Conservation (phyloP, 2,888 invertebrate species). For the Epinotia ramella region DNA sequence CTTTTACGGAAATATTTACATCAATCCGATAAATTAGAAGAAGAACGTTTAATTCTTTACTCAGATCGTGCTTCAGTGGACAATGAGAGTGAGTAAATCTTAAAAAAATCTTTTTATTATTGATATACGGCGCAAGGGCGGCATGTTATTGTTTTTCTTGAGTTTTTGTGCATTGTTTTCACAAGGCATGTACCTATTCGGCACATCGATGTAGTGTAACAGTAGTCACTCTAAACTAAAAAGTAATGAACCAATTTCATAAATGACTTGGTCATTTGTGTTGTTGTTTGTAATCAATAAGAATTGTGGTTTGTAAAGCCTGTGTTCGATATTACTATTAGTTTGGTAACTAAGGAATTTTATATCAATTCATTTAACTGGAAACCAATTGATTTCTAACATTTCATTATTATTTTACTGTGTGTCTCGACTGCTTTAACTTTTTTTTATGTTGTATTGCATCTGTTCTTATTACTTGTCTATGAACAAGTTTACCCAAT, state of each 20-base stretch:
- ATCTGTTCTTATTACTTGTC: not conserved
- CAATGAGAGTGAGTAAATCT: conserved; percentile 38
- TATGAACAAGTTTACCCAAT: conserved; percentile 19
- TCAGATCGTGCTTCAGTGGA: conserved; percentile 11
- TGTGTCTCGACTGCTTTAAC: not conserved
- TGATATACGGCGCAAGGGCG: conserved; percentile 14
- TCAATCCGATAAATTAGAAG: conserved; percentile 10
- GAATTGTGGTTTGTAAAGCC: not conserved
- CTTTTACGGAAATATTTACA: conserved; percentile 22
- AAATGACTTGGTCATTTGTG: not conserved
- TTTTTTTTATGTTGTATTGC: not conserved
- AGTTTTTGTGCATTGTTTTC: conserved; percentile 36
- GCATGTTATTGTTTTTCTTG: conserved; percentile 42
- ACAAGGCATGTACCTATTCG: conserved; percentile 23
- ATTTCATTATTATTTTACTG: not conserved
- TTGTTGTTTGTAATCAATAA: conserved; percentile 16
- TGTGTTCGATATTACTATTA: not conserved
- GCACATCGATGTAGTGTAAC: conserved; percentile 1
- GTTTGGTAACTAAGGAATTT: not conserved
- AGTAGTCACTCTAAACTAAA: not conserved
- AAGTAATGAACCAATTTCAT: not conserved
- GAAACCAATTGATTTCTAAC: not conserved
- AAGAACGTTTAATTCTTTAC: not conserved
- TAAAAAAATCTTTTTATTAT: not conserved
- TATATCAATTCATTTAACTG: too few relatives aligned